Base-by-base conservation (phyloP, 2,113 vertebrate genomes). In the Mellivora capensis region DNA sequence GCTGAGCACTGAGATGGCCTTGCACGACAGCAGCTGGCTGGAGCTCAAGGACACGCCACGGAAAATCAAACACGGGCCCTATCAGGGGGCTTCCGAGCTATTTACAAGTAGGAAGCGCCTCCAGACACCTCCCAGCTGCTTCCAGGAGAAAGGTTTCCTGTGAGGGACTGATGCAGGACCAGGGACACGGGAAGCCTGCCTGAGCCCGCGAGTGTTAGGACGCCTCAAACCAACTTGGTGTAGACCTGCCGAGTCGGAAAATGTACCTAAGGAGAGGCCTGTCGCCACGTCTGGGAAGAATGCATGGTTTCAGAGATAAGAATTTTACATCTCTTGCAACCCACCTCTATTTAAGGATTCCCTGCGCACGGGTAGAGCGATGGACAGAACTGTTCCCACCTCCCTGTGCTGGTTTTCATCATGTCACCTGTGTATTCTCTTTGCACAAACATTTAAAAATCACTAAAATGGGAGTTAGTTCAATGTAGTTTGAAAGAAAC, bases 131-230 rank as follows among this genome's bases (percentile, higher is more conserved):
- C 8, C 4, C 74, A 61, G 87, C 42, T 57, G 80, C 54, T 83
- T 59, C 85, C 77, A 62, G 59, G 39, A 47, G 84, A 57, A 37
- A 18, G 15, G 6, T 25, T 57, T 88, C 91, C 89, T 86, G 67
- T 52, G 18, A 23, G 91, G 27, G 42, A n/a, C 76, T 0, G 12
- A 31, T 0, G 34, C 0, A 23, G 42, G 34, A 67, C 25, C 34
- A 4, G 25, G 39, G 39, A 15, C 3, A 0, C 1, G 3, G 13
- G 42, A 7, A 44, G 72, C 39, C 25, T 17, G 25, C 13, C 7
- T 15, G 54, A 54, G 15, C 39, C 91, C 4, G 13, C 54, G 44
- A 18, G 18, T 2, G 2, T 4, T 1, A 1, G 0, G 0, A 49
- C 20, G 7, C 34, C 6, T 49, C 18, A 23, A 20, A 29, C 7